Evolutionary conservation across 2,113 vertebrate genomes (phyloP).

Genomic region (Oreochromis aureus): DNA sequence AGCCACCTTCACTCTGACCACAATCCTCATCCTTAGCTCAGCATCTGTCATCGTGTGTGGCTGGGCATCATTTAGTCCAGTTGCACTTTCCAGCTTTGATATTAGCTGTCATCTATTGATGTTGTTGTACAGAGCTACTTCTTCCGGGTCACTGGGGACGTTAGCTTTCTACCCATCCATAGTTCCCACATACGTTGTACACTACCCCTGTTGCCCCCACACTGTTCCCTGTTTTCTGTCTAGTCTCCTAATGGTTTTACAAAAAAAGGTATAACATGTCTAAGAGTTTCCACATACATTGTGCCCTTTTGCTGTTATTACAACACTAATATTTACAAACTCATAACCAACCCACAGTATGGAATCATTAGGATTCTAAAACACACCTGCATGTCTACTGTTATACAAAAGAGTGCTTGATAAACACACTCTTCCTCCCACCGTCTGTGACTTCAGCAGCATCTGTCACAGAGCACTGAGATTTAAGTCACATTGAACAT

Average conservation of each 20-base stretch:
- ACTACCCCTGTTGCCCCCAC: not conserved
- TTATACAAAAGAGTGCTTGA: not conserved
- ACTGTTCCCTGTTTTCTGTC: not conserved
- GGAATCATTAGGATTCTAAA: not conserved
- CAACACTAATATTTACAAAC: not conserved
- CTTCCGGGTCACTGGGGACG: not conserved
- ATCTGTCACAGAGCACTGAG: not conserved
- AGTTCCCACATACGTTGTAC: not conserved
- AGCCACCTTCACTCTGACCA: not conserved
- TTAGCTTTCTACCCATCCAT: not conserved
- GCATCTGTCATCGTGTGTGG: not conserved
- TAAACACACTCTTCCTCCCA: not conserved
- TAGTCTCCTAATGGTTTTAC: not conserved
- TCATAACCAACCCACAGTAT: not conserved
- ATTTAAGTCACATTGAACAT: not conserved
- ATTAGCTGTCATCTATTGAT: not conserved
- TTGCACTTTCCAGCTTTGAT: not conserved
- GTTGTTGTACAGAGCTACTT: not conserved
- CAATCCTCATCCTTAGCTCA: not conserved
- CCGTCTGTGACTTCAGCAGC: not conserved
- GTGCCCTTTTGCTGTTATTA: not conserved
- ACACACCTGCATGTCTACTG: not conserved
- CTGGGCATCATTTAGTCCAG: not conserved
- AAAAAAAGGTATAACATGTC: not conserved
- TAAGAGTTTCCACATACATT: not conserved